Evolutionary conservation across 2,113 vertebrate genomes (phyloP), one percentile per base, ranked within the genome.

Genomic region (Argyrosomus japonicus): DNA sequence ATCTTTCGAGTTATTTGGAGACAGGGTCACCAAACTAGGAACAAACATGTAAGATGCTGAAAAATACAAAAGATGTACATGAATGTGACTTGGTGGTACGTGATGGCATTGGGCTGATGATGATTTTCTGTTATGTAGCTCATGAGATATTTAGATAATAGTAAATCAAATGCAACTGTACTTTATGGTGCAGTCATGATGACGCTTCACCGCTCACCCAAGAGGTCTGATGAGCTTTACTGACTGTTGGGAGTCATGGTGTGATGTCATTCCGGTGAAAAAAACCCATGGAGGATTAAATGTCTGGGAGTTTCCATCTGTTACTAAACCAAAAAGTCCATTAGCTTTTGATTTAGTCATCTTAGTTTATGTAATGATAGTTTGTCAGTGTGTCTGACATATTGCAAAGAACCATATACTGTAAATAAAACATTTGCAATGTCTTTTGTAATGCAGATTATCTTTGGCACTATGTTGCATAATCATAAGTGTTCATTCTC

Each of bases 1-100:
- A 56, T 99, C 97, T 45, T 98, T 98, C 79, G 97, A 99, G 48
- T 94, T 97, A 68, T 97, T 96, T 92, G 98, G 98, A 91, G 98
- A 99, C 86, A 94, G 98, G 87, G 95, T 97, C 79, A 96, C 97
- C 89, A 99, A 97, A 90, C 95, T 99, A 40, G 98, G 98, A 88
- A 99, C 97, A 70, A 99, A 99, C 64, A 99, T 99, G 98, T 99
- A 94, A 97, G 97, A 91, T 13, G 2, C 74, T 19, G 48, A 14
- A 68, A 36, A 36, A 23, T 25, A 21, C n/a, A 29, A 1, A 65
- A 61, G 17, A 54, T 27, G 8, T 32, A 21, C 9, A 67, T 36
- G 13, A 68, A 21, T 29, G 15, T 47, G 23, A 79, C 15, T 17
- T 40, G 0, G 12, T 57, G 23, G 18, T 18, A 5, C 27, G 14